Evolutionary conservation across 2,888 invertebrate genomes (phyloP), one percentile per base, ranked within the genome.

Genomic region (Lepidochrysops patricia): DNA sequence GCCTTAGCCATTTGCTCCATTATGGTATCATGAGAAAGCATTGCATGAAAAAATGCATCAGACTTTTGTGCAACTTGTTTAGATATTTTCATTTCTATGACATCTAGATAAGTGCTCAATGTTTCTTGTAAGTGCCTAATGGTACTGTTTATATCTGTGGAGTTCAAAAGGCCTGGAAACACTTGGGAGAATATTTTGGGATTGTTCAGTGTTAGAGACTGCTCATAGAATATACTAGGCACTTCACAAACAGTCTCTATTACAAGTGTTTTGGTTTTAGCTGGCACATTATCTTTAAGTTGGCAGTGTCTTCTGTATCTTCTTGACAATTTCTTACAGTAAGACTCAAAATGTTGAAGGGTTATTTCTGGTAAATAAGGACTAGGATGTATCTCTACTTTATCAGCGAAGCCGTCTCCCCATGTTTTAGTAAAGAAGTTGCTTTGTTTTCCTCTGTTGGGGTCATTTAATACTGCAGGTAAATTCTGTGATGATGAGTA

Each of bases 391-490:
- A 98, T 92, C 52, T 93, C 92, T 26, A 91, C 90, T 71, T 95
- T 94, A 65, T 98, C 98, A 19, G 97, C 92, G 83, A 99, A 99
- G 62, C 93, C 91, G 72, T 98, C 98, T 50, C 99, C 99, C 99
- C 99, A 99, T 64, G 97, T 97, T 80, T 97, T 97, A 0, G 98
- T 98, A 75, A 99, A 98, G 75, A 99, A 97, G 80, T 98, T 93
- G 65, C 92, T 92, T 79, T 96, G 95, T 82, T 97, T 98, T 67
- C 97, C 95, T 74, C 94, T 93, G 65, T 94, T 94, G 0, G 98
- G 98, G 83, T 99, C 98, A 86, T 98, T 98, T 64, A 99, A 91
- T 67, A 97, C 97, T 61, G 98, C 97, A 35, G 98, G 97, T 66
- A 99, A 91, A 84, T 98, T 98, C 84, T 98, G 98, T 58, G 96